Evolutionary conservation across 1,140 invertebrate species (phyloP), one percentile per base, ranked within the genome.

Genomic region (Trachymyrmex septentrionalis): DNA sequence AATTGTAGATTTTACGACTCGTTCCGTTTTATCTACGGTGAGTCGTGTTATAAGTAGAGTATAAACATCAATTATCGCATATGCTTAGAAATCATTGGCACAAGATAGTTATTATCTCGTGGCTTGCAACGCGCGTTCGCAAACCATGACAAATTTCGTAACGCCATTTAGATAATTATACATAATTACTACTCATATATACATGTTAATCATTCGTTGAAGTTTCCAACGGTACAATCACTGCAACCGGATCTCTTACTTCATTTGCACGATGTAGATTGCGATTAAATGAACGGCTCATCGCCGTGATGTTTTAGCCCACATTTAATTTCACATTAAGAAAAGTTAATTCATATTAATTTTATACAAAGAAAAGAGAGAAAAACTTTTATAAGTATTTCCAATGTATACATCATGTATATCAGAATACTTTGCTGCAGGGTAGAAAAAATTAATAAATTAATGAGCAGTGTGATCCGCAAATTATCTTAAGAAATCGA

Each of bases 1-100:
- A 89, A 88, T 89, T 88, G 87, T 57, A 67, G 59, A 86, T 89
- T 90, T 87, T 87, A 85, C 86, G 88, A 89, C 66, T 80, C 55
- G 9, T n/a, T 14, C 61, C 24, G 63, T 34, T 38, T 34, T 69
- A 30, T 27, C 50, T 57, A 48, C 71, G 67, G 38, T 55, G 27
- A 30, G 9, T 73, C 44, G 19, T 87, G 87, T 90, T 85, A 90
- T 88, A 88, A 90, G 86, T 77, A 86, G 53, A 67, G 81, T 77
- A 88, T 90, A 90, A 88, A 90, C 76, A 82, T 44, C 81, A 90
- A 90, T 90, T 90, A 90, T 90, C 89, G 72, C 76, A 38, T 90
- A 88, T 90, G 86, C 88, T 89, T 88, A 44, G 88, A 86, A 82
- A 86, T 90, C 86, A 90, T 87, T 61, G 75, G 63, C 72, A 73